Evolutionary conservation across 2,797 vertebrate genomes (phyloP).

Genomic region (Tarsius wallacei): DNA sequence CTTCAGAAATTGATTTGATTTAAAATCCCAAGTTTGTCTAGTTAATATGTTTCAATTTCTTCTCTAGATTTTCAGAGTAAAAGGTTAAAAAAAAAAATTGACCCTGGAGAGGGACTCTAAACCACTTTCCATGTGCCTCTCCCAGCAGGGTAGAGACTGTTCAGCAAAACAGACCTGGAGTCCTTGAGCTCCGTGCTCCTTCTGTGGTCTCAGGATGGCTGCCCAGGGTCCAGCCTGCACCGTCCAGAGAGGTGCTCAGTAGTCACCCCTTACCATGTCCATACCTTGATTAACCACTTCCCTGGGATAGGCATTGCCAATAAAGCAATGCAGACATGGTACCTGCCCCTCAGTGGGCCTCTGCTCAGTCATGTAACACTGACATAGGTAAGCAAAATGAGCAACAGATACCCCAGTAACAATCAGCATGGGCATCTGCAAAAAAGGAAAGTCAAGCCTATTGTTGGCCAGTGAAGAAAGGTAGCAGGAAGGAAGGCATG

Average conservation of each 20-base stretch:
- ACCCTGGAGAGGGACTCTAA: conserved; percentile 20
- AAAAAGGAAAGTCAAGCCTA: neutral
- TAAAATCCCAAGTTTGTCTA: conserved; percentile 66
- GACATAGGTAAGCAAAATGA: neutral
- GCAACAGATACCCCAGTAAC: neutral
- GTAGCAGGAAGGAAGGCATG: neutral
- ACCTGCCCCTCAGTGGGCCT: neutral
- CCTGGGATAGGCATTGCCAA: neutral
- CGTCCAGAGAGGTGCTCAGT: too few relatives aligned
- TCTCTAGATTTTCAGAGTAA: conserved; percentile 67
- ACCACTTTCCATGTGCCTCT: neutral
- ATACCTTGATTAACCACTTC: neutral
- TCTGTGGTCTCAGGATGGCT: neutral
- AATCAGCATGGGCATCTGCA: neutral
- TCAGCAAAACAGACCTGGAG: neutral
- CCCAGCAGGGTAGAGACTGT: neutral
- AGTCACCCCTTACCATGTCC: neutral
- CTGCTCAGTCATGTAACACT: neutral
- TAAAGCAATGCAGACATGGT: neutral
- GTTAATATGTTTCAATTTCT: conserved; percentile 63
- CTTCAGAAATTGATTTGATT: conserved; percentile 70
- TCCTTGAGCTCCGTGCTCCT: neutral
- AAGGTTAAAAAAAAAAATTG: conserved; percentile 32
- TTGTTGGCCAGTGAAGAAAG: neutral
- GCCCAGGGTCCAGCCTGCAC: neutral